Conservation (phyloP, 2,113 vertebrate genomes). For the Nestor notabilis region DNA sequence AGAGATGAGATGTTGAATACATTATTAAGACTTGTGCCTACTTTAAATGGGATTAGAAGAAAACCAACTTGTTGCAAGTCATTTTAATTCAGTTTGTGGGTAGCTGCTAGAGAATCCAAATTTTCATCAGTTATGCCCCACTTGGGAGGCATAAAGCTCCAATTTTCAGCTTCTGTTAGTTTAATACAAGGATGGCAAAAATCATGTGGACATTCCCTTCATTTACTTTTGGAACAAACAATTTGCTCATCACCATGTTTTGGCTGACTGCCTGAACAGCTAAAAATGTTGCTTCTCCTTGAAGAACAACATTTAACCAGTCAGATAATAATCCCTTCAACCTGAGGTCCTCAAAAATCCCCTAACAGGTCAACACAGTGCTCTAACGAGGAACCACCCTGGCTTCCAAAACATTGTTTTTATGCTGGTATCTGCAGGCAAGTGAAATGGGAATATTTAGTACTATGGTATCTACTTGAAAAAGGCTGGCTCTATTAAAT, state of each 20-base stretch:
- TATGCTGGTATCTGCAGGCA: background rate
- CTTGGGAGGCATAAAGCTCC: background rate
- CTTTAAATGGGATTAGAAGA: constrained; percentile 10
- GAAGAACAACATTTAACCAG: constrained; percentile 51
- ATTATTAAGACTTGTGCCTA: background rate
- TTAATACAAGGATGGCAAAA: constrained; percentile 44
- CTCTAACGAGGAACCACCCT: background rate
- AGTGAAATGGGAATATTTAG: constrained; percentile 60
- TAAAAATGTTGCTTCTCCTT: constrained; percentile 14
- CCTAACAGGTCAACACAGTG: background rate
- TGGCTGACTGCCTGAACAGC: constrained; percentile 33
- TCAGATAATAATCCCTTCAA: constrained; percentile 29
- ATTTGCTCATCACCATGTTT: constrained; percentile 23
- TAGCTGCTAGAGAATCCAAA: constrained; percentile 15
- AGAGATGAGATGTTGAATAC: background rate
- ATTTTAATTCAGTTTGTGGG: constrained; percentile 19
- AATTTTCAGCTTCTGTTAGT: constrained; percentile 32
- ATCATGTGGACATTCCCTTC: background rate
- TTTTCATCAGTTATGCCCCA: background rate
- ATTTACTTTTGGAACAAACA: constrained; percentile 43
- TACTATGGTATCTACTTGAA: constrained; percentile 31
- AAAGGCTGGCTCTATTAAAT: constrained; percentile 71
- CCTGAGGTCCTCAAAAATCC: background rate
- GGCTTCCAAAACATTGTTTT: constrained; percentile 6
- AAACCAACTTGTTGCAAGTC: constrained; percentile 1